Percentiles rank a stretch among this genome's conserved stretches.
phyloP scores from a whole-genome alignment of 2,113 vertebrate species.

The Telmatochromis sp. region DNA sequence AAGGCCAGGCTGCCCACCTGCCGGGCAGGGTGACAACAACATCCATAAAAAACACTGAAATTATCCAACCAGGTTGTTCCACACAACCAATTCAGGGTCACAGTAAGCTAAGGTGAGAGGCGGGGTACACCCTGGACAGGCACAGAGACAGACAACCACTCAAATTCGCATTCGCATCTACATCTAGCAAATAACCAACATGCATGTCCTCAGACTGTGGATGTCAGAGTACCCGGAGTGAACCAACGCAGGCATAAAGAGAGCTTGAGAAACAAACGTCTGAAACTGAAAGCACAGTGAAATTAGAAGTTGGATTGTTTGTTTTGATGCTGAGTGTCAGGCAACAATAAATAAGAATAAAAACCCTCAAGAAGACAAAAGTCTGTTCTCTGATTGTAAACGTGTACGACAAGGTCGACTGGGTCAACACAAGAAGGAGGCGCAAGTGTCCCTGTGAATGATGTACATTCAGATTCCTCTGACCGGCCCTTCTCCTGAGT shows the following conservation, averaged over 20 bases:
- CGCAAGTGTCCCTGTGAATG: conserved; percentile 29
- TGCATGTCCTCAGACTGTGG: neutral
- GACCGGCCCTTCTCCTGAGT: neutral
- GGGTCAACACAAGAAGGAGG: neutral
- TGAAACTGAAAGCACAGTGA: neutral
- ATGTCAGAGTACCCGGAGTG: neutral
- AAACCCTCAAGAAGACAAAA: neutral
- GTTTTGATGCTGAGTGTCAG: neutral
- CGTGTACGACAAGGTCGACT: neutral
- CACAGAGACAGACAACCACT: neutral
- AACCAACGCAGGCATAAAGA: neutral
- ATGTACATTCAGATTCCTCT: neutral
- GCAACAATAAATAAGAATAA: neutral
- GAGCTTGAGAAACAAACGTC: neutral
- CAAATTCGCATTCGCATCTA: accelerated
- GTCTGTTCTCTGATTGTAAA: accelerated
- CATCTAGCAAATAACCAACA: neutral
- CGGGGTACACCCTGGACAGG: accelerated
- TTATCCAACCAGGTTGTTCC: neutral
- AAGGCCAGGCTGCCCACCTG: neutral
- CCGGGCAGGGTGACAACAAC: neutral
- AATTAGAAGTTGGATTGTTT: neutral
- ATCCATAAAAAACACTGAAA: neutral
- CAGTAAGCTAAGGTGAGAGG: neutral
- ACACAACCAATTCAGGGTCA: accelerated